These are phyloP conservation scores for Typhlomys cinereus DNA, from an alignment of 2,113 vertebrate genomes.

Conservation along the genomic window DNA sequence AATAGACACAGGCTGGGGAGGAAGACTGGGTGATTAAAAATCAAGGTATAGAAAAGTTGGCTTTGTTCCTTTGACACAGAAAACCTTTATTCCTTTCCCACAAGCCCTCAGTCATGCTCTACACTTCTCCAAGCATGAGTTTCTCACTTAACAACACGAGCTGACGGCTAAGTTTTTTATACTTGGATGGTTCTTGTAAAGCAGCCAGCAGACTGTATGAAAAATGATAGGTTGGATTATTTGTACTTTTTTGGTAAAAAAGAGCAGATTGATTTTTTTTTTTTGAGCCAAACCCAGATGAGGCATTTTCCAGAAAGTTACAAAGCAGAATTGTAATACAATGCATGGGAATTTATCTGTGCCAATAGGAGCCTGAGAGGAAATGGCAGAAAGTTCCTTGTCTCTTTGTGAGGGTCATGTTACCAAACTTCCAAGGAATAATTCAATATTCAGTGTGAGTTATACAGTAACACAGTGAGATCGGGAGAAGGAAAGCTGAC, in stretches of 20 bases:
- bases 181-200: neutral
- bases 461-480: constrained; percentile 77
- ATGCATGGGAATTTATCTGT: constrained; percentile 43
- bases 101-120: neutral
- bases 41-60: neutral
- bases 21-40: neutral
- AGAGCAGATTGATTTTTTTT: constrained; percentile 43
- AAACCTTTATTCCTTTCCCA: neutral
- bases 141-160: constrained; percentile 17
- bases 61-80: neutral
- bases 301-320: constrained; percentile 71
- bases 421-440: constrained; percentile 53
- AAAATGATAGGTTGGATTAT: constrained; percentile 38
- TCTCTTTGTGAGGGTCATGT: constrained; percentile 50
- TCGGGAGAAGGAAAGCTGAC: constrained; percentile 74
- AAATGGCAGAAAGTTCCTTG: constrained; percentile 44
- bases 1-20: neutral
- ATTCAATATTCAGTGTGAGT: neutral
- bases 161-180: constrained; percentile 9
- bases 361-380: constrained; percentile 53
- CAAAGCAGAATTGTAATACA: constrained; percentile 24
- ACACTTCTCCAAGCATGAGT: neutral
- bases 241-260: constrained; percentile 50
- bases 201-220: neutral
- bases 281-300: constrained; percentile 70